phyloP scores from a whole-genome alignment of 1,140 invertebrate genomes.

The Propsilocerus akamusi region DNA sequence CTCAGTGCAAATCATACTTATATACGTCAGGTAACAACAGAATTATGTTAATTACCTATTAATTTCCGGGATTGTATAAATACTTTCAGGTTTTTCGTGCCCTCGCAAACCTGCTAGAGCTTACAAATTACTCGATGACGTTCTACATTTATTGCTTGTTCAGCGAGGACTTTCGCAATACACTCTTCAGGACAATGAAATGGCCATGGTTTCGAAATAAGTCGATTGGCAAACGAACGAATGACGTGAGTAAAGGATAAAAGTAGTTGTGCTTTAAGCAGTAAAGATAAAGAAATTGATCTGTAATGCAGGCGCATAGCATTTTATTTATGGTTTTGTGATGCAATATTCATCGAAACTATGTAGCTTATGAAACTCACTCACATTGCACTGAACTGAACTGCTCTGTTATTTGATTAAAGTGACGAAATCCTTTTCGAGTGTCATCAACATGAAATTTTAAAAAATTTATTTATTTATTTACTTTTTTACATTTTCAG shows the following conservation, averaged over 20 bases:
- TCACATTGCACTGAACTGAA: not conserved
- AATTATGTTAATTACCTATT: slow-evolving; percentile 5
- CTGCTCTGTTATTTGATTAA: too few relatives aligned
- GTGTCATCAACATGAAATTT: too few relatives aligned
- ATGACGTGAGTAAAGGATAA: not conserved
- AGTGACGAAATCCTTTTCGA: too few relatives aligned
- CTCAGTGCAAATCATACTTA: too few relatives aligned
- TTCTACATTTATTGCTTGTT: slow-evolving; percentile 66
- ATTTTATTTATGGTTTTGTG: not conserved
- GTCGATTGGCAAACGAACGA: not conserved
- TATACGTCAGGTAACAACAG: too few relatives aligned
- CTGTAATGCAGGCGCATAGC: not conserved
- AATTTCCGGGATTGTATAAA: too few relatives aligned
- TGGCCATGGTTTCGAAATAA: slow-evolving; percentile 27
- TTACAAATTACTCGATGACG: slow-evolving; percentile 56
- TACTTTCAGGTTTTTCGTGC: slow-evolving; percentile 49
- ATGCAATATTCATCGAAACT: not conserved
- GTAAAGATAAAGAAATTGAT: not conserved
- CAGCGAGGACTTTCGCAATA: slow-evolving; percentile 53
- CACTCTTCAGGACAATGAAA: slow-evolving; percentile 41
- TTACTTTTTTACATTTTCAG: not conserved
- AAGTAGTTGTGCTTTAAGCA: too few relatives aligned
- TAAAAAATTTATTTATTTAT: not conserved
- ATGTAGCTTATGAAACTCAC: not conserved
- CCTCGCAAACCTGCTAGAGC: slow-evolving; percentile 49